Base-by-base conservation (phyloP, 2,888 invertebrate species). In the Crocallis elinguaria region DNA sequence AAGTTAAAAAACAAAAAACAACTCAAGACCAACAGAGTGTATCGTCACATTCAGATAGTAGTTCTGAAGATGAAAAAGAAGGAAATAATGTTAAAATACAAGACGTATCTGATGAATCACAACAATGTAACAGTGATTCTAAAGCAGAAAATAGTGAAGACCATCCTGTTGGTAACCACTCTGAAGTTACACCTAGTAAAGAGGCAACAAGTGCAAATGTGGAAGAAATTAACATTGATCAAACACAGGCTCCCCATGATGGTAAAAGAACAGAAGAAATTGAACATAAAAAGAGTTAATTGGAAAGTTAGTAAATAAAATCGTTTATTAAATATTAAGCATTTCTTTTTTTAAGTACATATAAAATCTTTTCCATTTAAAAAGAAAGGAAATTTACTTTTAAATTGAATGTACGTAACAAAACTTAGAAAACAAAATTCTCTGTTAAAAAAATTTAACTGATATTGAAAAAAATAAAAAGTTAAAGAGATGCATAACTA, bases 1-100 rank as follows among this genome's bases (percentile, higher is more conserved):
- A 86, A 66, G 75, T 60, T 4, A 94, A 78, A 92, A 87, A 80
- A 62, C 65, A 77, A n/a, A 89, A 87, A 64, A 65, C 71, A 64
- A 78, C 66, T 2, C 33, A 32, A 0, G 37, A 42, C 16, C 45
- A 52, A 36, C 33, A 54, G 55, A 58, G 61, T 45, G 21, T 33
- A 27, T 75, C 77, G 32, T 78, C 84, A 56, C 79, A 84, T 60
- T 88, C 88, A 17, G 87, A 81, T n/a, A 79, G 70, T 58, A 78
- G 78, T 49, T 73, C 72, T 50, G 70, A 74, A 38, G 63, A 71
- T 21, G 62, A 69, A 44, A 62, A 71, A 21, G 27, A 44, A 7
- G 23, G n/a, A 1, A n/a, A 33, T 5, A 45, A 33, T 19, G 33
- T 39, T 50, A 55, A 56, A 13, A 35, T 9, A 1, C 50, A 59